Conservation (phyloP, 1,140 invertebrate genomes). For the Pemphigus obesinymphae region DNA sequence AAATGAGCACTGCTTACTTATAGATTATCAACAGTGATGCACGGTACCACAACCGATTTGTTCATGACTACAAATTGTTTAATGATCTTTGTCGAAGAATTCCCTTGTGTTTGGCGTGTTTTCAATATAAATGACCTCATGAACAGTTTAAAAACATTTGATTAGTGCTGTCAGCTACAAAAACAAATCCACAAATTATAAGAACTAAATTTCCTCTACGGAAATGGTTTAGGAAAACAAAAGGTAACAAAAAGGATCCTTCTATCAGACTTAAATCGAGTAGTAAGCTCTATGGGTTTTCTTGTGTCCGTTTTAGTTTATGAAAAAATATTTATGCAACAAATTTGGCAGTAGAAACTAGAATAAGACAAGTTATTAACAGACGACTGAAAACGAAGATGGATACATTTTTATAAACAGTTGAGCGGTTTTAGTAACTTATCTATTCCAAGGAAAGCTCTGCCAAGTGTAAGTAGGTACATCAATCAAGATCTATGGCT, state of each 20-base stretch:
- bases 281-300: not conserved
- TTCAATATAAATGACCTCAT: conserved; percentile 10
- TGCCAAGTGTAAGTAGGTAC: conserved; percentile 46
- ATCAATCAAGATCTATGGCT: conserved; percentile 23
- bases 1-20: not conserved
- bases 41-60: too few species aligned
- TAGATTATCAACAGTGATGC: not conserved
- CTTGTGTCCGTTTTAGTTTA: too few species aligned
- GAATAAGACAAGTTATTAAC: too few species aligned
- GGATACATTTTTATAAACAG: not conserved
- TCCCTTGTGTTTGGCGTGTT: not conserved
- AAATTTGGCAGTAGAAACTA: too few species aligned
- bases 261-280: not conserved
- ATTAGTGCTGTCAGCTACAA: not conserved
- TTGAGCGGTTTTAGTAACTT: not conserved
- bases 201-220: not conserved
- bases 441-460: conserved; percentile 49
- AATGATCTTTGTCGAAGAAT: not conserved
- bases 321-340: too few species aligned
- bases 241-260: not conserved
- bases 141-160: not conserved
- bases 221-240: not conserved
- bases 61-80: too few species aligned
- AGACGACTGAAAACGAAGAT: not conserved
- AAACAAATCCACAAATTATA: not conserved